Conservation (phyloP, 2,888 invertebrate genomes). For the Sylvicola fuscatus region DNA sequence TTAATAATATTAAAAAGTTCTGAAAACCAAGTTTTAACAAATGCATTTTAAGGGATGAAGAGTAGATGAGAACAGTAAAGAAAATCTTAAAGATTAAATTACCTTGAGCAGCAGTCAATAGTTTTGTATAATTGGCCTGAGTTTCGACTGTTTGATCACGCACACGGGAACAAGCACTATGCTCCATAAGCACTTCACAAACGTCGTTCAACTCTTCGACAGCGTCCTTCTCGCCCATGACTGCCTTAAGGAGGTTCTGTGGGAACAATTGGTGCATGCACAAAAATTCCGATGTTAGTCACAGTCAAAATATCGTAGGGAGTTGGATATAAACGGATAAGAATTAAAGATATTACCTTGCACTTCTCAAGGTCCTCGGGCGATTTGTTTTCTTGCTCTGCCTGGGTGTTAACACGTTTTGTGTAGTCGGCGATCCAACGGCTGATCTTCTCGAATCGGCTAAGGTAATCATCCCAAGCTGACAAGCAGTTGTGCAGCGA, state of each 20-base stretch:
- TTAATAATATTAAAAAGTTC: too few relatives aligned
- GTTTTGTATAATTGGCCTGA: constrained; percentile 60
- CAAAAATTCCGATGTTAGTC: constrained; percentile 5
- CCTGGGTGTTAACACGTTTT: constrained; percentile 39
- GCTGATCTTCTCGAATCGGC: constrained; percentile 49
- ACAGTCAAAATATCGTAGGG: constrained; percentile 4
- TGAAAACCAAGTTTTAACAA: background rate
- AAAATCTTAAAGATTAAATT: constrained; percentile 4
- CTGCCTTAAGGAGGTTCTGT: constrained; percentile 49
- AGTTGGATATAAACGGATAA: constrained; percentile 1
- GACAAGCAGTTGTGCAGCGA: constrained; percentile 52
- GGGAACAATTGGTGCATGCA: constrained; percentile 2
- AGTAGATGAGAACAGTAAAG: background rate
- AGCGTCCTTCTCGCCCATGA: constrained; percentile 50
- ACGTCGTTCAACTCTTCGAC: constrained; percentile 71
- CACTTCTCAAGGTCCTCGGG: constrained; percentile 59
- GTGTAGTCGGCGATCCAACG: constrained; percentile 54
- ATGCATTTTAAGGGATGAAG: background rate
- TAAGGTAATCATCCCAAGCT: constrained; percentile 63
- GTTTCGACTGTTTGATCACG: constrained; percentile 70
- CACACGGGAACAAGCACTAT: constrained; percentile 65
- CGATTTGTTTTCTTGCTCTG: constrained; percentile 51
- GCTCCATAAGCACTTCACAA: constrained; percentile 71
- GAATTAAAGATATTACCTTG: constrained; percentile 33
- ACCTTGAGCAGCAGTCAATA: constrained; percentile 60